Percentiles rank a stretch among this genome's conserved stretches.
Evolutionary conservation across 2,113 vertebrate genomes (phyloP).

Genomic region (Scomber scombrus): DNA sequence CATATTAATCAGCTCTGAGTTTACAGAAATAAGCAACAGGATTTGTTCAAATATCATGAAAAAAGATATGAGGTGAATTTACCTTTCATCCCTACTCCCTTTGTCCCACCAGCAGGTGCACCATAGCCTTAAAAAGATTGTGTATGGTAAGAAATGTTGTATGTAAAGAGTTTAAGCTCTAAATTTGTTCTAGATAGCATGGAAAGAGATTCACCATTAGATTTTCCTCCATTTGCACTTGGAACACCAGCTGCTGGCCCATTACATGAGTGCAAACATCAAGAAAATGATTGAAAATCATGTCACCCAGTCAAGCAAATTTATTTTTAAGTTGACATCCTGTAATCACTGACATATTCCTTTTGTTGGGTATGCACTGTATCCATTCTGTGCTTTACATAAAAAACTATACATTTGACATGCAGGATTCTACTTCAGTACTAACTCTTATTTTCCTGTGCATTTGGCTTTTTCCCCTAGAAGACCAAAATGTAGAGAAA

Average conservation of each 20-base stretch:
- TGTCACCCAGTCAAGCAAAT: not conserved
- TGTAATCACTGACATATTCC: conserved; percentile 44
- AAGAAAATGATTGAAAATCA: not conserved
- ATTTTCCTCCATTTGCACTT: conserved; percentile 37
- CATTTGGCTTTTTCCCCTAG: too few relatives aligned
- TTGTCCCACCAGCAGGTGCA: conserved; percentile 35
- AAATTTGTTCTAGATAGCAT: not conserved
- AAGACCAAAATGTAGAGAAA: too few relatives aligned
- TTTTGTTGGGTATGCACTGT: conserved; percentile 64
- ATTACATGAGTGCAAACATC: not conserved
- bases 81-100: conserved; percentile 53
- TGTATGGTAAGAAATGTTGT: not conserved
- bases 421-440: too few relatives aligned
- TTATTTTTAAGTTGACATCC: not conserved
- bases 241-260: conserved; percentile 16
- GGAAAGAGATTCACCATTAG: conserved; percentile 36
- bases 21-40: too few relatives aligned
- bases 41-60: not conserved
- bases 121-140: conserved; percentile 53
- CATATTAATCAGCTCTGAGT: not conserved
- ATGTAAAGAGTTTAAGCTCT: not conserved
- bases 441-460: too few relatives aligned
- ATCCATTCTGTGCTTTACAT: conserved; percentile 44
- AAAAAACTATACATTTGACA: too few relatives aligned
- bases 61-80: not conserved